Conservation (phyloP, 2,888 invertebrate genomes). For the Dascillus cervinus region DNA sequence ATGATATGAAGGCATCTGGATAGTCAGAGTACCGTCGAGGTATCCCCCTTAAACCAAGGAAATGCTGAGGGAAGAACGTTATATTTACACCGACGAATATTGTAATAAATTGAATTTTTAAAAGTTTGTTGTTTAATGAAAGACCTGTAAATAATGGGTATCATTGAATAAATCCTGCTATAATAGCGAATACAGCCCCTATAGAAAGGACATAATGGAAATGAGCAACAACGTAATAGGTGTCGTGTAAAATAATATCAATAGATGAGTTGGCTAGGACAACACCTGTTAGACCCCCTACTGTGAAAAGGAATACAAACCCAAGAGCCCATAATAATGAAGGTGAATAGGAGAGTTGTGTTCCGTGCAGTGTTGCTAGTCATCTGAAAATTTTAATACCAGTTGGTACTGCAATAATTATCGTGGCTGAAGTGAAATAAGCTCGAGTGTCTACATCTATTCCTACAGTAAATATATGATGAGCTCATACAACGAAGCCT, state of each 20-base stretch:
- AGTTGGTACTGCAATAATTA: constrained; percentile 81
- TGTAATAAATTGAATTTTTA: constrained; percentile 62
- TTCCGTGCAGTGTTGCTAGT: constrained; percentile 61
- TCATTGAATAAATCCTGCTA: constrained; percentile 66
- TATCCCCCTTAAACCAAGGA: constrained; percentile 61
- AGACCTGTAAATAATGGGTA: constrained; percentile 60
- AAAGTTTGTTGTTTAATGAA: constrained; percentile 48
- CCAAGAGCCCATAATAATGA: constrained; percentile 61
- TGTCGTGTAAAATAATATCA: constrained; percentile 71
- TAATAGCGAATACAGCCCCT: constrained; percentile 72
- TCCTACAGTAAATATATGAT: constrained; percentile 79
- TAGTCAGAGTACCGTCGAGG: constrained; percentile 72
- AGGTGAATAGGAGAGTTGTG: constrained; percentile 52
- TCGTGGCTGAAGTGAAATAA: constrained; percentile 76
- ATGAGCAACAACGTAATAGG: constrained; percentile 79
- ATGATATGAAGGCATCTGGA: constrained; percentile 55
- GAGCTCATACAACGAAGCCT: constrained; percentile 79
- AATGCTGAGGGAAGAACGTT: constrained; percentile 77
- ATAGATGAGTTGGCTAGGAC: constrained; percentile 67
- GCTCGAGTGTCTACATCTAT: constrained; percentile 79
- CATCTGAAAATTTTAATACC: constrained; percentile 80
- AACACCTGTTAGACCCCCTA: constrained; percentile 64
- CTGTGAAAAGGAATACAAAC: constrained; percentile 70
- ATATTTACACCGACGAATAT: constrained; percentile 73
- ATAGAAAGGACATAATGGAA: constrained; percentile 77